Evolutionary conservation across 2,797 vertebrate genomes (phyloP).

Genomic region (Pangasius macronema): DNA sequence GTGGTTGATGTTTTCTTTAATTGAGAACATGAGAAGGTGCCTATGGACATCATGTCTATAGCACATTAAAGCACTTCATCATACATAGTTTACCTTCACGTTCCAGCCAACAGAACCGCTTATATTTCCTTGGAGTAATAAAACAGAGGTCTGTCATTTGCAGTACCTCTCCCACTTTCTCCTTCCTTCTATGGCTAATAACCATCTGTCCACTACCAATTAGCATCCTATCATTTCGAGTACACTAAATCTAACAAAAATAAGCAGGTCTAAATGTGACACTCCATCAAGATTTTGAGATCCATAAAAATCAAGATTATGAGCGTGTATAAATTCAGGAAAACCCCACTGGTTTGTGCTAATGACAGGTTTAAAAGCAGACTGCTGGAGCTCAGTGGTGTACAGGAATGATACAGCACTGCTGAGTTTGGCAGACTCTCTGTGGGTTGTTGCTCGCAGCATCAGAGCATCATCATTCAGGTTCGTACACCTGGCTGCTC

Average conservation of each 20-base stretch:
- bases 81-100: neutral
- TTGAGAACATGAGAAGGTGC: neutral
- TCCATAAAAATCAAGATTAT: neutral
- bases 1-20: neutral
- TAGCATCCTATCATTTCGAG: constrained; percentile 36
- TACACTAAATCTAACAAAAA: constrained; percentile 44
- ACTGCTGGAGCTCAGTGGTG: neutral
- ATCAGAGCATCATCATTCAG: constrained; percentile 17
- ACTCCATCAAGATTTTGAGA: neutral
- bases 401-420: neutral
- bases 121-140: constrained; percentile 21
- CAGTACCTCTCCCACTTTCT: constrained; percentile 11
- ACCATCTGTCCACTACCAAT: constrained; percentile 39
- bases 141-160: constrained; percentile 38
- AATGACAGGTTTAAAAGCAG: constrained; percentile 48
- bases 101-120: neutral
- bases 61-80: neutral
- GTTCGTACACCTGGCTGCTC: constrained; percentile 38
- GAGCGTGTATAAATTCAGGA: neutral
- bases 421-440: neutral
- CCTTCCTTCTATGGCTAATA: constrained; percentile 23
- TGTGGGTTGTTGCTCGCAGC: neutral
- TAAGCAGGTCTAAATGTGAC: constrained; percentile 33
- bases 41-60: neutral
- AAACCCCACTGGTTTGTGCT: constrained; percentile 14